A percentile compares a stretch with the other conserved stretches of the same genome.
phyloP scores from a whole-genome alignment of 2,113 vertebrate species.

The Albula glossodonta region DNA sequence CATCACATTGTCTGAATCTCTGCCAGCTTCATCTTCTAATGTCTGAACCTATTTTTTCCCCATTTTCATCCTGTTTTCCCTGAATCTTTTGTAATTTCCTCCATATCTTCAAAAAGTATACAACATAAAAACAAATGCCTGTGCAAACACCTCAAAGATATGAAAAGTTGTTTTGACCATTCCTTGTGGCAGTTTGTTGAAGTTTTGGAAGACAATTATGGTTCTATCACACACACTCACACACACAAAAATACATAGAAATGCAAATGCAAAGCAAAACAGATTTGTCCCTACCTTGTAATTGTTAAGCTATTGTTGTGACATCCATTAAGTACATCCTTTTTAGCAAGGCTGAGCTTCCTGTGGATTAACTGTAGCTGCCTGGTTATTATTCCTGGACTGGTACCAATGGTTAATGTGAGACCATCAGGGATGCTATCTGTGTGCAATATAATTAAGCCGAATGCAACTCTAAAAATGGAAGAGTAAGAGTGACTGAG shows the following conservation, averaged over 20 bases:
- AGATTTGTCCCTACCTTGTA: background rate
- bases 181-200: background rate
- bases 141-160: background rate
- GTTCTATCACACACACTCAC: no score
- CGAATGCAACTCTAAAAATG: background rate
- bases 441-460: background rate
- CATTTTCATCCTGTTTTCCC: conserved; percentile 21
- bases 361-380: background rate
- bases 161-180: background rate
- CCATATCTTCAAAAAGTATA: conserved; percentile 7
- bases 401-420: background rate
- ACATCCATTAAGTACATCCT: background rate
- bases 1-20: conserved; percentile 40
- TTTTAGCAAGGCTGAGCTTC: background rate
- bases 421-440: background rate
- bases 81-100: conserved; percentile 28
- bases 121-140: background rate
- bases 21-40: conserved; percentile 49
- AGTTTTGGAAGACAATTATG: background rate
- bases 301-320: background rate
- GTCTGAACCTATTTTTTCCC: conserved; percentile 20
- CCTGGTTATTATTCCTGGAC: background rate
- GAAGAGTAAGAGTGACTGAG: background rate
- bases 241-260: no score
- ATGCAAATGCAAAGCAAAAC: no score